These are phyloP conservation scores for Orthosia gothica DNA, from an alignment of 2,888 invertebrate species.

Conservation along the genomic window DNA sequence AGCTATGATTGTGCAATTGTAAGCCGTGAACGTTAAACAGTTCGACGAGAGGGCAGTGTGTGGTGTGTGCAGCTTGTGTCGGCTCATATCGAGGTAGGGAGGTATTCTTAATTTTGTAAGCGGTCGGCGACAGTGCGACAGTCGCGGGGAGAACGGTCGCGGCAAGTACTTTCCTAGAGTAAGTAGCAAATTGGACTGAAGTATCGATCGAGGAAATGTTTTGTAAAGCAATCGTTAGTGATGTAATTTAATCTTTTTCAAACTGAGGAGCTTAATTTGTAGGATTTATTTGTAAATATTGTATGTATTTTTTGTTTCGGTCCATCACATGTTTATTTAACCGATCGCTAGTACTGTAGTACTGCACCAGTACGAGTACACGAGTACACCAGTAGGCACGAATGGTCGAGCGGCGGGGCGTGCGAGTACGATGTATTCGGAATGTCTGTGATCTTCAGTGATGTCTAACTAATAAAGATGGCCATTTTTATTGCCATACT, in stretches of 20 bases:
- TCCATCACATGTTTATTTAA: conserved; percentile 78
- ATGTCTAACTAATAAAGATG: conserved; percentile 69
- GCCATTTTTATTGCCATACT: conserved; percentile 76
- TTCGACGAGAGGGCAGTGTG: neutral
- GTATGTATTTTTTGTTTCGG: conserved; percentile 83
- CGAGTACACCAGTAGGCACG: conserved; percentile 40
- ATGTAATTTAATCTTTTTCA: conserved; percentile 84
- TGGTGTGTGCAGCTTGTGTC: neutral
- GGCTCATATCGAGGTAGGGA: conserved; percentile 49
- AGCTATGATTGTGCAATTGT: conserved; percentile 19
- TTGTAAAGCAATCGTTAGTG: conserved; percentile 82
- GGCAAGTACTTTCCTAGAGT: conserved; percentile 69
- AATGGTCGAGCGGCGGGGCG: conserved; percentile 56
- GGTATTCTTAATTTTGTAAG: conserved; percentile 55
- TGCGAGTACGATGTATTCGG: conserved; percentile 75
- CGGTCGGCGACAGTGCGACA: conserved; percentile 54
- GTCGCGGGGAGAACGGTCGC: conserved; percentile 56
- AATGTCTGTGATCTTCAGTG: conserved; percentile 78
- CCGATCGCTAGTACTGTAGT: conserved; percentile 69
- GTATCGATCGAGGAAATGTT: conserved; percentile 69
- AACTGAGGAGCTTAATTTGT: conserved; percentile 88
- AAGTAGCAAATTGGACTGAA: conserved; percentile 78
- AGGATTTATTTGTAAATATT: conserved; percentile 90
- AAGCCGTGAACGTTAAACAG: conserved; percentile 12
- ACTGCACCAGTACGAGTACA: conserved; percentile 3